These are phyloP conservation scores for Teleogryllus occipitalis DNA, from an alignment of 1,140 invertebrate species.

Conservation along the genomic window DNA sequence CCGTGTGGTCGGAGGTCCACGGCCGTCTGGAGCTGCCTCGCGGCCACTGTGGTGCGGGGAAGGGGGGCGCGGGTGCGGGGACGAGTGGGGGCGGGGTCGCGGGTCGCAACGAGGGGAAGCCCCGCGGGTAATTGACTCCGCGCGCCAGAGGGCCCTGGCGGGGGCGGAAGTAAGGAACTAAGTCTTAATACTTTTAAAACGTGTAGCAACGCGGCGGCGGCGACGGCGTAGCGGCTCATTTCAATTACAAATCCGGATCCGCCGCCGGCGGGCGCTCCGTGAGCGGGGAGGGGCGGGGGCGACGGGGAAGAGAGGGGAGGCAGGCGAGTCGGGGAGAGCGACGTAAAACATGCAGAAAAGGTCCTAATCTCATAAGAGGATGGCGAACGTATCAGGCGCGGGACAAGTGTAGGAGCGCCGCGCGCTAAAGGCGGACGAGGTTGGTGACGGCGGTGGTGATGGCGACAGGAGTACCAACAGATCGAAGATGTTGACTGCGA, in stretches of 20 bases:
- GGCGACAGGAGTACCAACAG: no score
- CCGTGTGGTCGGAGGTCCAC: no score
- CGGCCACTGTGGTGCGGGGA: no score
- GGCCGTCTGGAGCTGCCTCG: no score
- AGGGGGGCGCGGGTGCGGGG: no score
- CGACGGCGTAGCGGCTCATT: neutral
- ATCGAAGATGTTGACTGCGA: no score
- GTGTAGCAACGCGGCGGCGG: neutral
- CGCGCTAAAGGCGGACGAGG: neutral
- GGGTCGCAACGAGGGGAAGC: neutral
- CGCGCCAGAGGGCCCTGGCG: neutral
- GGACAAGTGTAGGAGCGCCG: neutral
- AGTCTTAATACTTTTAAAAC: constrained; percentile 6
- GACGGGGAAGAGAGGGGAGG: no score
- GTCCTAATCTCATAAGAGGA: constrained; percentile 1
- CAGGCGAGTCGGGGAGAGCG: neutral
- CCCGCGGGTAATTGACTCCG: neutral
- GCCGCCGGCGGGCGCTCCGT: neutral
- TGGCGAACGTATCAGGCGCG: neutral
- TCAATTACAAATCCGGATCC: constrained; percentile 1
- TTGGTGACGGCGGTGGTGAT: no score
- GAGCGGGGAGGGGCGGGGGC: neutral
- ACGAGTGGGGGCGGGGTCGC: no score
- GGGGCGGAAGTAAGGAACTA: neutral
- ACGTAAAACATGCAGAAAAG: constrained; percentile 4